Conservation (phyloP, 2,113 vertebrate species). For the Cricetomys ansorgei region DNA sequence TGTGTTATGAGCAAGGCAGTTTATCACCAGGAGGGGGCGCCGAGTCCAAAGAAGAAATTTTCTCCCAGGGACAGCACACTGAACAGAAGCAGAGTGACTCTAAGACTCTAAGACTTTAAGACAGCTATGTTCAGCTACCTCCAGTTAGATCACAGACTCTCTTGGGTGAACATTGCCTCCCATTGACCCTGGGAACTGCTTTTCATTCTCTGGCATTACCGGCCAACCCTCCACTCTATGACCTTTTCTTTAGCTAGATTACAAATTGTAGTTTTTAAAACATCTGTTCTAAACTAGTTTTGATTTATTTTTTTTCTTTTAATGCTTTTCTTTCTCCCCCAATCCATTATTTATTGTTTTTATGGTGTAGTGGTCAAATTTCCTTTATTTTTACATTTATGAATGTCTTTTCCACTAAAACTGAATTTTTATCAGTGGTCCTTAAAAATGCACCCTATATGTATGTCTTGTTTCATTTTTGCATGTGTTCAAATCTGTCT, state of each 20-base stretch:
- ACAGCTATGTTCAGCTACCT: background rate
- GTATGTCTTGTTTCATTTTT: background rate
- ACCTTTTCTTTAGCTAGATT: background rate
- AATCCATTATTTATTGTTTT: background rate
- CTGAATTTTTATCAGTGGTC: background rate
- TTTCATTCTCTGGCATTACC: background rate
- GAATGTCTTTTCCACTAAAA: background rate
- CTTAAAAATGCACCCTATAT: background rate
- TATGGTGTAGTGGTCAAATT: background rate
- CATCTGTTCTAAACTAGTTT: background rate
- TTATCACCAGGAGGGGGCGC: background rate
- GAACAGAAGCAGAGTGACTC: background rate
- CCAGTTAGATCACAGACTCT: background rate
- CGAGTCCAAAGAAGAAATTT: background rate
- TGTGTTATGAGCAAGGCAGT: background rate
- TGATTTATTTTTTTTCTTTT: background rate
- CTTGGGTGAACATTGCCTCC: background rate
- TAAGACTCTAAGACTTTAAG: background rate
- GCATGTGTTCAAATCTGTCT: background rate
- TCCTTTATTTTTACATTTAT: background rate
- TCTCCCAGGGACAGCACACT: background rate
- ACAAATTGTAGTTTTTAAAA: background rate
- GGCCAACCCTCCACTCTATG: background rate
- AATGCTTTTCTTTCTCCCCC: background rate
- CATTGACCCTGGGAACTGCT: background rate